Base-by-base conservation (phyloP, 2,888 invertebrate species). In the Eutolmus rufibarbis region DNA sequence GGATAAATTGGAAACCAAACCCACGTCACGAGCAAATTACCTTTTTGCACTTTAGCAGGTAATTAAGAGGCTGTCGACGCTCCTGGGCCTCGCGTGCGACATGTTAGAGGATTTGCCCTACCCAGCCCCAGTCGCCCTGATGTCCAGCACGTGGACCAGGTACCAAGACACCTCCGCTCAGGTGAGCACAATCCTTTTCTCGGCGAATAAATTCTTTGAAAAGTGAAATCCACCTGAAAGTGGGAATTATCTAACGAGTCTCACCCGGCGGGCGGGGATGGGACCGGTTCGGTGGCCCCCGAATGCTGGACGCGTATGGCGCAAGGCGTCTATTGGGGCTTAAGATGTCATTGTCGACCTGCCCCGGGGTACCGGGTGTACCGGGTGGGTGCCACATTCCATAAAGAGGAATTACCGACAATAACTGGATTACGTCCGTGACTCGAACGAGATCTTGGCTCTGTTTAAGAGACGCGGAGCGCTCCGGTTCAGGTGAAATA, bases 331-430 rank as follows among this genome's bases (percentile, higher is more conserved):
- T 12, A 28, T 66, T 66, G 8, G 66, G 66, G 23, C 23, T 66
- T 66, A 66, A 19, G 66, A 66, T 23, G 28, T 66, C 23, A 28
- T 28, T 66, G 51, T 51, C 46, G 51, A 79, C 51, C 31, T 23
- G 28, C n/a, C 8, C 14, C 8, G 14, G 51, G 79, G n/a, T n/a
- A n/a, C n/a, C n/a, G n/a, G n/a, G n/a, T n/a, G n/a, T n/a, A n/a
- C n/a, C n/a, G n/a, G n/a, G 51, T 79, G 78, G 46, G 19, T 51
- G 28, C 46, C 51, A 79, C 51, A 79, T 51, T 79, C 51, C 51
- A 79, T 46, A 79, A 79, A 79, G 79, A 51, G 79, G 79, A 51
- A 56, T 79, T 51, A 79, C 51, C 28, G 23, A 28, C 51, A 31
- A 51, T 51, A 79, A 79, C 79, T 51, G 79, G 78, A 79, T 79